Conservation (phyloP, 2,888 invertebrate species). For the Deladenus siricidicola region DNA sequence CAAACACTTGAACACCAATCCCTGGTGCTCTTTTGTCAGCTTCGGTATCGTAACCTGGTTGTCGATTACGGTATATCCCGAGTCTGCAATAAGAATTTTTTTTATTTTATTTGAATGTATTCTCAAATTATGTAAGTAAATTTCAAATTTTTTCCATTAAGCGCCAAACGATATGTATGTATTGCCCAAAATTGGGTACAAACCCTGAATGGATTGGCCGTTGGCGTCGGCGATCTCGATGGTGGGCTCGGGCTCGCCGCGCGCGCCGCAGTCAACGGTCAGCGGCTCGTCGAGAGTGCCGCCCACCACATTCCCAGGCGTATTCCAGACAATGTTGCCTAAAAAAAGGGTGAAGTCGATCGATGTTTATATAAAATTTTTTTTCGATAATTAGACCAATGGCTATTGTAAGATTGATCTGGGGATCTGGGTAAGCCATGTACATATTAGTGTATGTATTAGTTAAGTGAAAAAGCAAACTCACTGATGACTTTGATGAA, state of each 20-base stretch:
- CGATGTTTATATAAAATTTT: no score
- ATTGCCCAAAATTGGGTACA: no score
- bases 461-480: no score
- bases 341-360: not conserved
- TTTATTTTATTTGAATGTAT: no score
- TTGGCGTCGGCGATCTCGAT: slow-evolving; percentile 38
- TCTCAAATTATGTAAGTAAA: no score
- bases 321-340: slow-evolving; percentile 40
- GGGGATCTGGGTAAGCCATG: no score
- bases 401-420: no score
- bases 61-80: slow-evolving; percentile 3
- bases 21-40: slow-evolving; percentile 33
- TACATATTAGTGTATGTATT: no score
- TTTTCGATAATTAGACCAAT: no score
- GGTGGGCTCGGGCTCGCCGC: slow-evolving; percentile 28
- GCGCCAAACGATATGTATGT: no score
- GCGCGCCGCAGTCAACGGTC: slow-evolving; percentile 43
- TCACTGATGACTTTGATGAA: slow-evolving; percentile 1
- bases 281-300: slow-evolving; percentile 41
- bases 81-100: no score
- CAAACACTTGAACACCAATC: slow-evolving; percentile 18
- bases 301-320: slow-evolving; percentile 30
- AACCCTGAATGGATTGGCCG: slow-evolving; percentile 8
- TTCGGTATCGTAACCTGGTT: slow-evolving; percentile 38
- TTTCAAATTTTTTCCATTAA: no score